Conservation (phyloP, 2,888 invertebrate species). For the Acanthacorydalis orientalis region DNA sequence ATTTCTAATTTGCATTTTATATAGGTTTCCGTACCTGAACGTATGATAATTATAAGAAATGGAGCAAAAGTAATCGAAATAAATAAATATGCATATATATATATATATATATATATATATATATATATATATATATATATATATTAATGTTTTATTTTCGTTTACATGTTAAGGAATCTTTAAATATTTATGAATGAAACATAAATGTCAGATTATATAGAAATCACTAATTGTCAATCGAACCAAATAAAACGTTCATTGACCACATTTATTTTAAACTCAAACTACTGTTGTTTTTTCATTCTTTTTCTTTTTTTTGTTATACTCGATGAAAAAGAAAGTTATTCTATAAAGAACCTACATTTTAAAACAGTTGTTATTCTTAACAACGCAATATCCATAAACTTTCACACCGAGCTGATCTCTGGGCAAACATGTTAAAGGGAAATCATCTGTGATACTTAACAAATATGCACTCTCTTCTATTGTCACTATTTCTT, state of each 20-base stretch:
- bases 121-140: not conserved
- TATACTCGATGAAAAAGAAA: no score
- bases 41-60: not conserved
- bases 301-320: no score
- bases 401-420: no score
- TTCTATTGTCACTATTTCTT: no score
- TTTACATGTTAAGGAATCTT: not conserved
- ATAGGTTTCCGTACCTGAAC: not conserved
- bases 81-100: not conserved
- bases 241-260: not conserved
- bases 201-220: not conserved
- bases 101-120: conserved; percentile 3
- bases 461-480: no score
- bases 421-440: no score
- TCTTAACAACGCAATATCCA: no score
- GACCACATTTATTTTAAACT: not conserved
- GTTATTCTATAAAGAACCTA: no score
- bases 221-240: not conserved
- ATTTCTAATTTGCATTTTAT: not conserved
- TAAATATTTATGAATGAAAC: not conserved
- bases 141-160: no score
- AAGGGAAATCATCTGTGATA: no score
- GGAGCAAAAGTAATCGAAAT: not conserved
- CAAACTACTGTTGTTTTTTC: not conserved
- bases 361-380: no score